Percentiles rank a stretch among this genome's conserved stretches.
These are phyloP conservation scores for Hestina assimilis DNA, from an alignment of 1,140 invertebrate species.

Conservation along the genomic window DNA sequence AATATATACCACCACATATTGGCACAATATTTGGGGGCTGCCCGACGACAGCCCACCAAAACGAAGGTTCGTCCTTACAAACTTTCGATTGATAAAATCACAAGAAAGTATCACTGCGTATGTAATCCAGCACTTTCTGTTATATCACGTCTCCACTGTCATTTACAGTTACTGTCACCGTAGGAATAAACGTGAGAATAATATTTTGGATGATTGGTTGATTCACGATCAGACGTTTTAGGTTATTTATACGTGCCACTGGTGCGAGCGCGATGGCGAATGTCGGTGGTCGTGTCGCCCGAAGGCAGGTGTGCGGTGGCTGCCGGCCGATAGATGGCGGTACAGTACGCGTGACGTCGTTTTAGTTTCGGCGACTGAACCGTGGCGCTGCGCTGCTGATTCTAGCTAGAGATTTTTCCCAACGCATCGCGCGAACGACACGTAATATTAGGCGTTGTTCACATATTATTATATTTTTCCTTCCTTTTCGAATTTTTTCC, in stretches of 20 bases:
- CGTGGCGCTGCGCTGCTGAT: constrained; percentile 69
- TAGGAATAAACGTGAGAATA: constrained; percentile 44
- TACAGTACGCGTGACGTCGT: constrained; percentile 52
- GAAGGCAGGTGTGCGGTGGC: constrained; percentile 53
- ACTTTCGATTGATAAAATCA: constrained; percentile 68
- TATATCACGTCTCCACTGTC: constrained; percentile 39
- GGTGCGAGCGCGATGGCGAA: constrained; percentile 69
- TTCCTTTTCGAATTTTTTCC: neutral
- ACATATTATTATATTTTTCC: constrained; percentile 26
- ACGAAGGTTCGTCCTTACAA: constrained; percentile 62
- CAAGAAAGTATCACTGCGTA: constrained; percentile 46
- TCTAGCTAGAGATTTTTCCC: constrained; percentile 74
- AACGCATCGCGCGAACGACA: constrained; percentile 61
- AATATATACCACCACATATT: constrained; percentile 73
- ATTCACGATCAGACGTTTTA: constrained; percentile 59
- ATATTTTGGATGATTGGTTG: constrained; percentile 59
- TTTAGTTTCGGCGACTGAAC: constrained; percentile 65
- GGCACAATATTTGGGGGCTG: constrained; percentile 71
- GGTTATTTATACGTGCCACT: constrained; percentile 75
- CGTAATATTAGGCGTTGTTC: constrained; percentile 47
- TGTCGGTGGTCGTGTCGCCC: constrained; percentile 46
- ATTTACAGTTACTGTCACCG: constrained; percentile 47
- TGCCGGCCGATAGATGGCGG: constrained; percentile 57
- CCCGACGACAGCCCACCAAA: constrained; percentile 74
- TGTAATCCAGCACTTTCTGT: constrained; percentile 31